Base-by-base conservation (phyloP, 2,888 invertebrate species). In the Didymodactylos carnosus region DNA sequence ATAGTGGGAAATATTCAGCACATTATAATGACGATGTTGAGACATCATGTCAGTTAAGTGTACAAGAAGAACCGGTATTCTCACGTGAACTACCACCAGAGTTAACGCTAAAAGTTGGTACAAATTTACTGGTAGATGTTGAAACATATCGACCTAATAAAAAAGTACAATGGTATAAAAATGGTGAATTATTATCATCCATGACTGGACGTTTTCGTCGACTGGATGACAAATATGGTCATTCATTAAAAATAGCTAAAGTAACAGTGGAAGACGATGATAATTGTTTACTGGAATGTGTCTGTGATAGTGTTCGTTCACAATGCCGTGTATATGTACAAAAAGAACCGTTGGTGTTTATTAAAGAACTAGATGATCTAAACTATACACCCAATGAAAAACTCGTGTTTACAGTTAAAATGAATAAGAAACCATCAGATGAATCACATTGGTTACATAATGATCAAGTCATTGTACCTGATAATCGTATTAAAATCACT, bases 401-500 rank as follows among this genome's bases (percentile, higher is more conserved):
- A n/a, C 7, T 62, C 3, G 11, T 11, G 35, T 62, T 62, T 62
- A 10, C 11, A n/a, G 62, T 62, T n/a, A 16, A n/a, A 19, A 62
- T 62, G 62, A 62, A 62, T 35, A 62, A 62, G n/a, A 19, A 35
- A n/a, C 62, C 62, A 62, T 62, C 62, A 19, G n/a, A 62, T 62
- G 27, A 62, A 10, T 13, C 62, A 35, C 62, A n/a, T 19, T 74
- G 74, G 74, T n/a, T 74, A 40, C 53, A 46, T 25, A 53, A 74
- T 39, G 74, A 71, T 13, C 62, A 74, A 53, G 41, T 35, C 19
- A 74, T 74, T 29, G 35, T 35, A 35, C 0, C 11, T n/a, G 29
- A 29, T 4, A 19, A 62, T 62, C 62, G 62, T 35, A 35, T 62
- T 13, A 16, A 62, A 62, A 35, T 62, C 7, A 11, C 19, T 4